These are phyloP conservation scores for Tridacna crocea DNA, from an alignment of 2,888 invertebrate species.

Conservation along the genomic window DNA sequence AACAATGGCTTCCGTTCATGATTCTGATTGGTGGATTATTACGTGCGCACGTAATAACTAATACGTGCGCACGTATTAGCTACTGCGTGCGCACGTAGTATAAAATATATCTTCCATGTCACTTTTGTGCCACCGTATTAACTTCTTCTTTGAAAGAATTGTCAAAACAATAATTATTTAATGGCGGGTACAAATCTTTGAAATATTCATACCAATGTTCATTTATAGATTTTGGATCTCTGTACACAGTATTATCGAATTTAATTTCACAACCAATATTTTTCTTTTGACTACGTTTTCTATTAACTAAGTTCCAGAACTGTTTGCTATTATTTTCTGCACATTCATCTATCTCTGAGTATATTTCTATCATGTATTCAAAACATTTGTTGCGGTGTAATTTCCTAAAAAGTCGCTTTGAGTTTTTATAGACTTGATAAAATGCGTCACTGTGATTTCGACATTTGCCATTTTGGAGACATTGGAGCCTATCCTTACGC, in stretches of 20 bases:
- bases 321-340: not conserved
- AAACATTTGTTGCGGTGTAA: not conserved
- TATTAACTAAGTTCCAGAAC: slow-evolving; percentile 10
- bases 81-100: too few relatives aligned
- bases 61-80: too few relatives aligned
- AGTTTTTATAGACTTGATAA: not conserved
- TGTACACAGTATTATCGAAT: not conserved
- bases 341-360: slow-evolving; percentile 6
- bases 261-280: not conserved
- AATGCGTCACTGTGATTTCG: not conserved
- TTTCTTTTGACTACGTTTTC: not conserved
- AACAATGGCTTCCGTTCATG: too few relatives aligned
- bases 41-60: too few relatives aligned
- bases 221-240: slow-evolving; percentile 9
- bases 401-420: slow-evolving; percentile 11
- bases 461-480: not conserved
- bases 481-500: not conserved
- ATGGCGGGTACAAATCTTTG: not conserved
- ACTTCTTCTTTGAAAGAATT: not conserved
- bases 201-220: slow-evolving; percentile 4
- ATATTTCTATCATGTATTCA: not conserved
- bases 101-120: too few relatives aligned
- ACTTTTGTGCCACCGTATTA: too few relatives aligned
- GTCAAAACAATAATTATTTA: not conserved
- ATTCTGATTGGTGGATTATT: too few relatives aligned